Conservation (phyloP, 2,113 vertebrate species). For the Bos javanicus region DNA sequence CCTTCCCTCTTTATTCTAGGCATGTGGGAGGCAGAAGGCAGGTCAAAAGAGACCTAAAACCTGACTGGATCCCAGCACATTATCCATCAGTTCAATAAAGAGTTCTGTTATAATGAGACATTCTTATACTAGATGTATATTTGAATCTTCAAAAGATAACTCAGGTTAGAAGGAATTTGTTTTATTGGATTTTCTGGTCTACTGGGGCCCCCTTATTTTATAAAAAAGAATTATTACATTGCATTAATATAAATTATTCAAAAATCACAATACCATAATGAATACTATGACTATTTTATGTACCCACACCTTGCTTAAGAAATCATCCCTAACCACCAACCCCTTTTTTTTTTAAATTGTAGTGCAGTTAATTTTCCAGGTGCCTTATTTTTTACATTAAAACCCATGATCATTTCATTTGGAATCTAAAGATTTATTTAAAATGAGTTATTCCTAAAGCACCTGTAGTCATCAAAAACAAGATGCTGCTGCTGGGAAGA, state of each 20-base stretch:
- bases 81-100: background rate
- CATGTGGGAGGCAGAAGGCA: background rate
- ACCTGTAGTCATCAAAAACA: background rate
- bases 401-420: background rate
- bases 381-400: background rate
- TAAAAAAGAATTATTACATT: background rate
- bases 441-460: conserved; percentile 8
- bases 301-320: background rate
- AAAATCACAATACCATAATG: background rate
- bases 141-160: background rate
- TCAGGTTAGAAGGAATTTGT: background rate
- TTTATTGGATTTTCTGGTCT: background rate
- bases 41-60: background rate
- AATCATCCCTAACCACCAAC: background rate
- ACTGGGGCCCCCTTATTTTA: background rate
- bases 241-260: background rate
- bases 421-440: background rate
- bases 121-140: background rate
- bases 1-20: background rate
- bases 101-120: background rate
- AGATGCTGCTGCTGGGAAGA: background rate
- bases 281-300: background rate
- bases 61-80: background rate
- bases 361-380: background rate
- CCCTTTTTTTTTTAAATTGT: background rate